Conservation (phyloP, 1,140 invertebrate species). For the Eurytemora carolleeae region DNA sequence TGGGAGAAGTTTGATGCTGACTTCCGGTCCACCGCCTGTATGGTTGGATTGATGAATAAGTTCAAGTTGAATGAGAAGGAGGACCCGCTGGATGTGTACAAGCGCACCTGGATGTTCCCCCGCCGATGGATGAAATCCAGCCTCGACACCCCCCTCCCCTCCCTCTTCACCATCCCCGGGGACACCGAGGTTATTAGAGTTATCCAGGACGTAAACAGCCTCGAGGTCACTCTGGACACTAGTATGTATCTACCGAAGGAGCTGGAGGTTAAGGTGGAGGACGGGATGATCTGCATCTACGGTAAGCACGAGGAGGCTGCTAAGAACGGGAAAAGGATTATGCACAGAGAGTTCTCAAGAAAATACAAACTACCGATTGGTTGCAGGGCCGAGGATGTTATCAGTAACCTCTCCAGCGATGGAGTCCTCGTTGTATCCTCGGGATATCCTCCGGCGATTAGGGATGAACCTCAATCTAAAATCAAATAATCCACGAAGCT, state of each 20-base stretch:
- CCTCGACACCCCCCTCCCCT: background rate
- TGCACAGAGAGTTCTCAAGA: constrained; percentile 14
- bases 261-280: constrained; percentile 10
- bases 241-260: constrained; percentile 14
- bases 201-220: constrained; percentile 13
- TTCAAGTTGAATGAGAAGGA: background rate
- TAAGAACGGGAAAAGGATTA: constrained; percentile 1
- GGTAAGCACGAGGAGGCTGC: constrained; percentile 14
- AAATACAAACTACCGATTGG: constrained; percentile 14
- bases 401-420: constrained; percentile 13
- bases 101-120: background rate
- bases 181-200: constrained; percentile 7
- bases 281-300: constrained; percentile 6
- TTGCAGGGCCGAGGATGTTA: constrained; percentile 10
- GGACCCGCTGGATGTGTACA: background rate
- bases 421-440: constrained; percentile 15
- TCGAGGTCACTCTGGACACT: constrained; percentile 14
- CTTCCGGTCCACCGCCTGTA: background rate
- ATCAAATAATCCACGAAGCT: too few species aligned
- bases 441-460: too few species aligned
- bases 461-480: too few species aligned
- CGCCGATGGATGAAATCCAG: background rate
- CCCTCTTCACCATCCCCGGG: background rate
- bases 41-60: background rate
- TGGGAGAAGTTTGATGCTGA: background rate